phyloP scores from a whole-genome alignment of 2,888 invertebrate genomes.

The Cerastis rubricosa region DNA sequence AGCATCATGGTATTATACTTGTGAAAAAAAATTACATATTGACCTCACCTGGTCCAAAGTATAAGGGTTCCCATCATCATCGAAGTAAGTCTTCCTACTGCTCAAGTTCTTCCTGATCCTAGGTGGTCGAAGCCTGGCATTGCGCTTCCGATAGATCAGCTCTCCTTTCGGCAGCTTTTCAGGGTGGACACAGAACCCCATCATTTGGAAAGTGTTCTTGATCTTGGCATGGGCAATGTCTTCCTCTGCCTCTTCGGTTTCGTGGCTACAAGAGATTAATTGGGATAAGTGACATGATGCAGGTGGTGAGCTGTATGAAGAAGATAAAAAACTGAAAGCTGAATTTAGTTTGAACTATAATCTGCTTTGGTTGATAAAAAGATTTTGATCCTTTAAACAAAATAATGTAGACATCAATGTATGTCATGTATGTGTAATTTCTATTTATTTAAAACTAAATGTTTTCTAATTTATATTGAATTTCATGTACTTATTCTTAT shows the following conservation, averaged over 20 bases:
- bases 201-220: constrained; percentile 92
- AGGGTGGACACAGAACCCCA: constrained; percentile 89
- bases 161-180: constrained; percentile 88
- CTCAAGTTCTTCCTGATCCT: constrained; percentile 78
- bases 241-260: constrained; percentile 86
- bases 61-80: constrained; percentile 92
- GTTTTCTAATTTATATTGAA: no score
- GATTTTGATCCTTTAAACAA: background rate
- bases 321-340: background rate
- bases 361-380: background rate
- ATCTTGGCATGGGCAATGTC: constrained; percentile 88
- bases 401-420: background rate
- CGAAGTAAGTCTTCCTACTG: constrained; percentile 92
- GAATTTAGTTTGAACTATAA: background rate
- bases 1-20: background rate
- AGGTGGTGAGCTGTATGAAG: background rate
- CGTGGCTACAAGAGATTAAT: constrained; percentile 86
- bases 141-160: constrained; percentile 92
- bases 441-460: no score
- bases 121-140: constrained; percentile 90
- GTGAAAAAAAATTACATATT: background rate
- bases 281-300: background rate
- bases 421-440: no score
- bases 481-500: no score
- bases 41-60: constrained; percentile 78